Evolutionary conservation across 2,797 vertebrate species (phyloP).

Genomic region (Bovichtus diacanthus): DNA sequence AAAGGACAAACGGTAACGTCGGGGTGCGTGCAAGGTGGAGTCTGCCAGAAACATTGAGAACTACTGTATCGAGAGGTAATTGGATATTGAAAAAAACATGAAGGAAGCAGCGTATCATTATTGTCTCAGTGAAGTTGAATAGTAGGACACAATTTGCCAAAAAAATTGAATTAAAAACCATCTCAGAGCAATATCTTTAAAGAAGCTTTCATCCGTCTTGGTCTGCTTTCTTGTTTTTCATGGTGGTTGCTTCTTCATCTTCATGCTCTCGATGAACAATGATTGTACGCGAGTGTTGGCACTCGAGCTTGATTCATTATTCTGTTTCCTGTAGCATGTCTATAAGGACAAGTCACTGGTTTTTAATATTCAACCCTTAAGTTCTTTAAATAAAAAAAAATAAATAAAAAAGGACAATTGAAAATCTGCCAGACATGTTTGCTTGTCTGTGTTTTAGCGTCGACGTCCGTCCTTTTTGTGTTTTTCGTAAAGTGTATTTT

Average conservation of each 20-base stretch:
- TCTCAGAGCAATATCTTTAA: neutral
- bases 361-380: neutral
- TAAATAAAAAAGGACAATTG: too few relatives aligned
- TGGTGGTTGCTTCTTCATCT: neutral
- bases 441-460: neutral
- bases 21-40: too few relatives aligned
- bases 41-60: neutral
- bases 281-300: neutral
- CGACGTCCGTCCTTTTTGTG: neutral
- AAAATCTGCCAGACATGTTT: neutral
- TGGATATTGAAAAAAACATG: neutral
- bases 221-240: neutral
- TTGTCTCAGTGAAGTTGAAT: neutral
- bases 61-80: neutral
- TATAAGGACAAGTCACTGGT: neutral
- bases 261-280: neutral
- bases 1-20: too few relatives aligned
- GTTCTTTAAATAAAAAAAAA: too few relatives aligned
- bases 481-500: constrained; percentile 4
- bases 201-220: neutral
- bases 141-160: neutral
- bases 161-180: neutral
- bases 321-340: neutral
- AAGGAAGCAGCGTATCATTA: neutral
- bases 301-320: too few relatives aligned